Base-by-base conservation (phyloP, 2,888 invertebrate genomes). In the Drosophila atroscutellata region DNA sequence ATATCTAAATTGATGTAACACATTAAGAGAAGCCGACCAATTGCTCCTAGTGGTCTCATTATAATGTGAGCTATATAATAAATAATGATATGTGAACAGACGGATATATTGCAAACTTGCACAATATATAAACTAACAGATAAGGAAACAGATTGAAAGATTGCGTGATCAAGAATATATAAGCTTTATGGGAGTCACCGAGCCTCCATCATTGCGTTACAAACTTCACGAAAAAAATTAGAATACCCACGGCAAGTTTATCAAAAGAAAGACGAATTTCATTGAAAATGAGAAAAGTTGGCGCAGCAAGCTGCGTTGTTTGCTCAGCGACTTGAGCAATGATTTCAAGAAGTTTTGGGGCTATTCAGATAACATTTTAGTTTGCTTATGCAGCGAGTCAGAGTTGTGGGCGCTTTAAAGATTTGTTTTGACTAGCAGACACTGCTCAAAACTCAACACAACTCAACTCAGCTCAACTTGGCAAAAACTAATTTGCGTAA, bases 231-330 rank as follows among this genome's bases (percentile, higher is more conserved):
- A 15, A 15, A 8, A 24, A 13, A 15, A 24, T 45, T 15, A 8
- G 45, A 45, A 15, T 24, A 45, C 24, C 15, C 45, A 24, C 2
- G 8, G 45, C 13, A 15, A 15, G 15, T 24, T 24, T 24, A 15
- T 15, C 45, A 45, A 45, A 24, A 15, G 45, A n/a, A 42, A 51
- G 18, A 36, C 39, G 57, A 55, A 47, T 55, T 32, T 49, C 52
- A 63, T 73, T 76, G 81, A 73, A 84, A 83, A 83, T 83, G 83
- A 83, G 83, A 83, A 83, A 83, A 83, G 85, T 83, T 83, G 76
- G 65, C 57, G 58, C 18, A 52, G 55, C 67, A 63, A 70, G 71
- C 77, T 77, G 42, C 28, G 56, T 56, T 56, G 81, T 82, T 82
- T 82, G 82, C 62, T 69, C 62, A 79, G 69, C 39, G 70, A 72